These are phyloP conservation scores for human (Homo sapiens) DNA, from an alignment of 2,113 vertebrate genomes.

Conservation along the genomic window DNA sequence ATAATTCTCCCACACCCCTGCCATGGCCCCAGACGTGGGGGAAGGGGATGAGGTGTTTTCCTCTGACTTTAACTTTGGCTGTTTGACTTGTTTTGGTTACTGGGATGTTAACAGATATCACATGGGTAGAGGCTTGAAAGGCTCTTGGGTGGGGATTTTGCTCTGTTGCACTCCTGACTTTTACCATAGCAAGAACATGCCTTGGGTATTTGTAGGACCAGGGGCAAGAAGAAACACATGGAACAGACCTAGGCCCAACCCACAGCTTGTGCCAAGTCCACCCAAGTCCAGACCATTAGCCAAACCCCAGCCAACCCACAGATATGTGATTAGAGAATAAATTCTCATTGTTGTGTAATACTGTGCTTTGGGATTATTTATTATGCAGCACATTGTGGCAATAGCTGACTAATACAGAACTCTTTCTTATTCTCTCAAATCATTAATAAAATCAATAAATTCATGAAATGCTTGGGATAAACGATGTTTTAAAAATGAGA, in stretches of 20 bases:
- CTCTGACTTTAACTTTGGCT: background rate
- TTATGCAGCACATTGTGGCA: background rate
- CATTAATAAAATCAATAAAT: background rate
- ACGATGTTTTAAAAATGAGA: background rate
- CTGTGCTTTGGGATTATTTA: background rate
- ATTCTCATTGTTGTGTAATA: background rate
- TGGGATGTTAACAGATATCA: background rate
- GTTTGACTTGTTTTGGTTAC: background rate
- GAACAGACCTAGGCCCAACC: background rate
- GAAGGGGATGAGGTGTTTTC: background rate
- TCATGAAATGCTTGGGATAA: background rate
- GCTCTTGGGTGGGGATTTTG: background rate
- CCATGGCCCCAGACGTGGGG: background rate
- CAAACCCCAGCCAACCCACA: background rate
- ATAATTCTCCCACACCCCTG: background rate
- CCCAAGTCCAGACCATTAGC: background rate
- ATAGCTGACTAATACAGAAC: background rate
- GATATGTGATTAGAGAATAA: background rate
- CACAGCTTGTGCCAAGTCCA: background rate
- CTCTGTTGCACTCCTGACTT: background rate
- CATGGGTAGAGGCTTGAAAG: background rate
- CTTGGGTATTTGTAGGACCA: background rate
- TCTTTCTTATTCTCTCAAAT: background rate
- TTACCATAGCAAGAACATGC: background rate
- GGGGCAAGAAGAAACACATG: background rate